phyloP scores from a whole-genome alignment of 2,113 vertebrate genomes.

The Gasterosteus nipponicus region DNA sequence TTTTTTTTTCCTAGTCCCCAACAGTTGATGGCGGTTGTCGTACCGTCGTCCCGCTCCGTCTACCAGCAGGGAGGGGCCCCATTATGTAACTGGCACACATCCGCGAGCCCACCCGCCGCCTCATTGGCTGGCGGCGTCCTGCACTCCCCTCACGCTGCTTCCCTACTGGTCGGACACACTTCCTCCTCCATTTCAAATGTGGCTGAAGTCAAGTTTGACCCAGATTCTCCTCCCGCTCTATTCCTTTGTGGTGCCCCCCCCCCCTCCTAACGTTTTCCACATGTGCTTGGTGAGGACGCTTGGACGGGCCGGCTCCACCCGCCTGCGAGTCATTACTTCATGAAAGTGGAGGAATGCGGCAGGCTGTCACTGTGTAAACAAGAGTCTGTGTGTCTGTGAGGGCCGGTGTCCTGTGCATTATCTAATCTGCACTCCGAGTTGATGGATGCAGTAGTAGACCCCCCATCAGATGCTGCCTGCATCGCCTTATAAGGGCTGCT shows the following conservation, averaged over 20 bases:
- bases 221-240: constrained; percentile 51
- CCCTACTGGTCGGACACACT: constrained; percentile 68
- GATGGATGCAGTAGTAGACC: constrained; percentile 42
- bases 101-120: constrained; percentile 33
- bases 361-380: constrained; percentile 7
- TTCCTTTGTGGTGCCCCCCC: constrained; percentile 8
- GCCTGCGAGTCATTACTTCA: constrained; percentile 31
- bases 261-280: constrained; percentile 65
- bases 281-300: constrained; percentile 58
- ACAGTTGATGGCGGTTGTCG: constrained; percentile 13
- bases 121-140: constrained; percentile 63
- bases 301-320: constrained; percentile 29
- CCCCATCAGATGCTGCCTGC: constrained; percentile 68
- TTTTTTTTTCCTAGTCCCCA: neutral
- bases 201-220: constrained; percentile 73
- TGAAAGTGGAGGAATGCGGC: constrained; percentile 25
- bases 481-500: constrained; percentile 82
- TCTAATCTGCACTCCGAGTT: constrained; percentile 18
- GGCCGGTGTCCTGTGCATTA: neutral
- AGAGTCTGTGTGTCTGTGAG: constrained; percentile 2
- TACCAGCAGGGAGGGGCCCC: constrained; percentile 54
- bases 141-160: constrained; percentile 37
- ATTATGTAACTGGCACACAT: constrained; percentile 83
- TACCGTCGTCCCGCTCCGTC: constrained; percentile 13
- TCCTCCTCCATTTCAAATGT: constrained; percentile 73